Percentiles rank a stretch among this genome's conserved stretches.
Conservation (phyloP, 2,113 vertebrate genomes). For the Recurvirostra avosetta region DNA sequence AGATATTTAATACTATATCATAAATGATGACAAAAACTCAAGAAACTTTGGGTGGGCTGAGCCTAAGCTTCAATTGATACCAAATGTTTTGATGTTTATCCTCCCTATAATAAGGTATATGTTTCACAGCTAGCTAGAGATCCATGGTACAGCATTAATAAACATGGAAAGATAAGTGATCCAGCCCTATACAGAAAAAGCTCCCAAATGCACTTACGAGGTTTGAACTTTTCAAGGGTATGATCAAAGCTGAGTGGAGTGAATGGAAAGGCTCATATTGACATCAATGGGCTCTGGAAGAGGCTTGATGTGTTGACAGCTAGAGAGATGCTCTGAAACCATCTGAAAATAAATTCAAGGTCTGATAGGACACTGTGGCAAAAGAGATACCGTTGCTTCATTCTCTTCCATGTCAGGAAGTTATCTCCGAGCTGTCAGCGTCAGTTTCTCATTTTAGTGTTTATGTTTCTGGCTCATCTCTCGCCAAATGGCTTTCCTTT, state of each 20-base stretch:
- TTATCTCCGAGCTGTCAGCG: conserved; percentile 34
- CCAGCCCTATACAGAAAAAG: not conserved
- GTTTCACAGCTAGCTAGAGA: conserved; percentile 19
- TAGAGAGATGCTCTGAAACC: conserved; percentile 28
- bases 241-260: not conserved
- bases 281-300: conserved; percentile 9
- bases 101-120: not conserved
- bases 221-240: not conserved
- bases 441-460: not conserved
- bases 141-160: not conserved
- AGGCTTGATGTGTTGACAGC: conserved; percentile 21
- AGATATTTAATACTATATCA: conserved; percentile 46
- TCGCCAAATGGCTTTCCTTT: conserved; percentile 43
- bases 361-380: conserved; percentile 13
- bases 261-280: not conserved
- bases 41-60: conserved; percentile 23
- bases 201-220: not conserved
- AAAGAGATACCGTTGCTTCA: conserved; percentile 32
- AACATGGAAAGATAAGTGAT: not conserved
- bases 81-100: conserved; percentile 50
- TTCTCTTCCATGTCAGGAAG: conserved; percentile 40
- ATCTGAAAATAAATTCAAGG: conserved; percentile 47
- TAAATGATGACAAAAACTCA: conserved; percentile 41
- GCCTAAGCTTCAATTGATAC: conserved; percentile 15
- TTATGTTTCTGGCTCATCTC: conserved; percentile 37